These are phyloP conservation scores for Phymorhynchus buccinoides DNA, from an alignment of 1,140 invertebrate genomes.

Conservation along the genomic window DNA sequence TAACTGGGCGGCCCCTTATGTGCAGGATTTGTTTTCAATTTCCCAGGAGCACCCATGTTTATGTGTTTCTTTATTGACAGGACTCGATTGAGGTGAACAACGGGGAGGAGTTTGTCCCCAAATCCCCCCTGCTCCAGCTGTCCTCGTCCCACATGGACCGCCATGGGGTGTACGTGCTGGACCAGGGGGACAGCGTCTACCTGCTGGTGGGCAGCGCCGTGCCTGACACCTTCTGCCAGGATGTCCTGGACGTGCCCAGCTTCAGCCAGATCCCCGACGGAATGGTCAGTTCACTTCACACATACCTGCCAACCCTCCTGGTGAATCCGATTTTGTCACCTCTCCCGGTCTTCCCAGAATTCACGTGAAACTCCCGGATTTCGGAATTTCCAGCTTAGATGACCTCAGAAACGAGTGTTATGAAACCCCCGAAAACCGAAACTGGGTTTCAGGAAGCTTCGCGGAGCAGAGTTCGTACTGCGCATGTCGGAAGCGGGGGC, in stretches of 20 bases:
- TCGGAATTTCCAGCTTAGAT: no score
- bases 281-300: conserved; percentile 76
- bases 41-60: no score
- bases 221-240: conserved; percentile 82
- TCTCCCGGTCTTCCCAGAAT: no score
- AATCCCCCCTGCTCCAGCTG: conserved; percentile 77
- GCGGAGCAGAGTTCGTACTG: no score
- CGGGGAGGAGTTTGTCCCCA: conserved; percentile 66
- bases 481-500: background rate
- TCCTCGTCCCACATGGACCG: conserved; percentile 84
- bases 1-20: no score
- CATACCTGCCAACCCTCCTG: no score
- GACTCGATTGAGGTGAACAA: conserved; percentile 37
- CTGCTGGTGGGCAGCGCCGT: conserved; percentile 90
- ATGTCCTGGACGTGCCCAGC: conserved; percentile 80
- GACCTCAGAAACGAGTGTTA: no score
- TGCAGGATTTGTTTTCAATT: no score
- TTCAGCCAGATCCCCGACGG: conserved; percentile 78
- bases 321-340: no score
- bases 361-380: no score
- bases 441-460: no score
- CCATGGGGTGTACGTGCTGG: conserved; percentile 92
- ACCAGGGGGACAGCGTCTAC: conserved; percentile 87
- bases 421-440: no score
- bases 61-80: background rate